Percentiles rank a stretch among this genome's conserved stretches.
Evolutionary conservation across 1,140 invertebrate species (phyloP).

Genomic region (Drosophila guanche): DNA sequence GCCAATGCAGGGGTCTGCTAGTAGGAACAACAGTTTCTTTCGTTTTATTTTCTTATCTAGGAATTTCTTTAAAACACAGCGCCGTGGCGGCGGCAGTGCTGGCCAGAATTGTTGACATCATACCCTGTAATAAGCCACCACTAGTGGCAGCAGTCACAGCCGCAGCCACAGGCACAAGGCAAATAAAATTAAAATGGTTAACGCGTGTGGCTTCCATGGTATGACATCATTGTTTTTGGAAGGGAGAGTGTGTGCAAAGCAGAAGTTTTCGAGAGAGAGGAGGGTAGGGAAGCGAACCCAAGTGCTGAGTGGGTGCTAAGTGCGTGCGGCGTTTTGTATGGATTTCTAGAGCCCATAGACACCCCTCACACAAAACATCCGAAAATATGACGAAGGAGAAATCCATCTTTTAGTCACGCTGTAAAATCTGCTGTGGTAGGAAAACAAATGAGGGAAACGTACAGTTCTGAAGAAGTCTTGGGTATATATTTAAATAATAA

Average conservation of each 20-base stretch:
- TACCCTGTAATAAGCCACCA: constrained; percentile 14
- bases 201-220: constrained; percentile 30
- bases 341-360: constrained; percentile 18
- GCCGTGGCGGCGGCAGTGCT: constrained; percentile 36
- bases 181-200: constrained; percentile 62
- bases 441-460: too few species aligned
- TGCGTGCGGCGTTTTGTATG: constrained; percentile 47
- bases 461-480: too few species aligned
- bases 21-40: not conserved
- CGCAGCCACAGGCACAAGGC: constrained; percentile 7
- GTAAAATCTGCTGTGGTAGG: too few species aligned
- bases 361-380: not conserved
- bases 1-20: constrained; percentile 4
- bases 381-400: not conserved
- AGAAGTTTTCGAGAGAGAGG: not conserved
- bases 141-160: not conserved
- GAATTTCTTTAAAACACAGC: constrained; percentile 34
- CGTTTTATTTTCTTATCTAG: constrained; percentile 16
- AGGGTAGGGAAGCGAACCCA: constrained; percentile 16
- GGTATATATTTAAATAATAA: not conserved
- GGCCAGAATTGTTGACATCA: constrained; percentile 56
- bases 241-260: constrained; percentile 13
- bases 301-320: constrained; percentile 70
- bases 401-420: too few species aligned
- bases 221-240: constrained; percentile 51